Evolutionary conservation across 2,888 invertebrate genomes (phyloP).

Genomic region (Nephrotoma appendiculata): DNA sequence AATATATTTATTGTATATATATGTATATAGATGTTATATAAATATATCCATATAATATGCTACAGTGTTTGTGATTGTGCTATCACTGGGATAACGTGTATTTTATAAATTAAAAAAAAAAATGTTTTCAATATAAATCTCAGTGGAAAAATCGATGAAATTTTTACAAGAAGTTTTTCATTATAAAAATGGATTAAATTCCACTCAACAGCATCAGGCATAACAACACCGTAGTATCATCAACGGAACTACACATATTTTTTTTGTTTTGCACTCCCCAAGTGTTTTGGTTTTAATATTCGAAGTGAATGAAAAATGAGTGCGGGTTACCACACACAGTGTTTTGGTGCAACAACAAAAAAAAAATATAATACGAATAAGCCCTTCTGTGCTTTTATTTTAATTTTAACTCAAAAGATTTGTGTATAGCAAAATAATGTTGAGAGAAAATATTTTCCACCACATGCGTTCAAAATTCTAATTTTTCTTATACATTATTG

Average conservation of each 20-base stretch:
- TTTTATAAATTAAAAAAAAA: background rate
- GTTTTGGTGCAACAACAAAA: background rate
- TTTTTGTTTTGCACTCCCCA: background rate
- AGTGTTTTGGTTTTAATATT: background rate
- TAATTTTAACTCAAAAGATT: background rate
- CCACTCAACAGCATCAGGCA: background rate
- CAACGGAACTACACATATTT: background rate
- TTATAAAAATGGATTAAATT: background rate
- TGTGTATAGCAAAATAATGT: background rate
- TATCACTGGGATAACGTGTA: background rate
- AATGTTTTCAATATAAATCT: background rate
- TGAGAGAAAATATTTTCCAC: background rate
- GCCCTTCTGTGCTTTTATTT: background rate
- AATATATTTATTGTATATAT: background rate
- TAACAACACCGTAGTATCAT: background rate
- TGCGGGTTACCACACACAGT: background rate
- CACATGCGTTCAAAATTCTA: background rate
- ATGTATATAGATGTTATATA: background rate
- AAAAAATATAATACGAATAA: background rate
- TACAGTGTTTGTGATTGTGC: background rate
- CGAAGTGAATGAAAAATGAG: background rate
- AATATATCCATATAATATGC: background rate
- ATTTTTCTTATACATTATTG: background rate
- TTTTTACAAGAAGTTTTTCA: background rate
- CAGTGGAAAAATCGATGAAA: background rate